These are phyloP conservation scores for Mimumesa dahlbomi DNA, from an alignment of 2,888 invertebrate genomes.

Conservation along the genomic window DNA sequence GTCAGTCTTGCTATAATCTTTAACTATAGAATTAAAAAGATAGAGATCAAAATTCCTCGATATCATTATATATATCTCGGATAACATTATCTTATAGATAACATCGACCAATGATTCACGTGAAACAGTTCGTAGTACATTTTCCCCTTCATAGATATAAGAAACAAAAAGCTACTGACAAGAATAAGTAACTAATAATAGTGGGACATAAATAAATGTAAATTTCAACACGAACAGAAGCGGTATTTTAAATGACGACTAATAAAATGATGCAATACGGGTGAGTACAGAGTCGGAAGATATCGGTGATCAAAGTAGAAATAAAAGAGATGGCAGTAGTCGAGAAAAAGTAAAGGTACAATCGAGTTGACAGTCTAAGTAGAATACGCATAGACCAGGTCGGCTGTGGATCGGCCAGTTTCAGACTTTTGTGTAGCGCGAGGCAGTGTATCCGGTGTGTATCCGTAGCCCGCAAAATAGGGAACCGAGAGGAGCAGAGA, in stretches of 20 bases:
- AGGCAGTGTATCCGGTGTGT: slow-evolving; percentile 49
- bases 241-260: no score
- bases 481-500: no score
- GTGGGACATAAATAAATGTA: no score
- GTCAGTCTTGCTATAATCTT: no score
- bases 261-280: no score
- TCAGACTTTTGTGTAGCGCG: slow-evolving; percentile 66
- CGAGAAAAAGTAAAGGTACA: slow-evolving; percentile 1
- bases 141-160: no score
- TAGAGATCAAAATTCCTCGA: no score
- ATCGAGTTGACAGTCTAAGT: slow-evolving; percentile 29
- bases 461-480: no score
- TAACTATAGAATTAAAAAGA: not conserved
- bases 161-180: no score
- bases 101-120: not conserved
- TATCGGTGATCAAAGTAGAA: slow-evolving; percentile 21
- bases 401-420: slow-evolving; percentile 57
- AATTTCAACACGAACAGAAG: no score
- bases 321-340: slow-evolving; percentile 10
- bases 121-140: no score
- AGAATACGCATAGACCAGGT: slow-evolving; percentile 13
- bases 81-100: not conserved
- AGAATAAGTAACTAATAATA: no score
- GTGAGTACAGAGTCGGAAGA: not conserved
- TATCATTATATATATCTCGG: not conserved